phyloP scores from a whole-genome alignment of 2,113 vertebrate species.

The Diglossa brunneiventris region DNA sequence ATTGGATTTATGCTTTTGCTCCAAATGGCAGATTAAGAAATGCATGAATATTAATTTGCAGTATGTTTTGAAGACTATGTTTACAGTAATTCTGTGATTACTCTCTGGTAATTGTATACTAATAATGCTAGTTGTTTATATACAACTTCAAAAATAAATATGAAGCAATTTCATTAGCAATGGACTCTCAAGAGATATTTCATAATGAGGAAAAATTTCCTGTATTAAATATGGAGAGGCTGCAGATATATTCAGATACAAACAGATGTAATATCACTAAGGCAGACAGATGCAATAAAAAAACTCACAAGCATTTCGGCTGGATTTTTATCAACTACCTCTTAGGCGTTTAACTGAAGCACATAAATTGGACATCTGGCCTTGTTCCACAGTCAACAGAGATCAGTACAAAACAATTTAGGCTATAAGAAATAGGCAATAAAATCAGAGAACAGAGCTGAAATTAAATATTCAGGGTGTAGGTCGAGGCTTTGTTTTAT shows the following conservation, averaged over 20 bases:
- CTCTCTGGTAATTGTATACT: slow-evolving; percentile 69
- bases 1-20: slow-evolving; percentile 38
- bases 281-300: not conserved
- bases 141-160: slow-evolving; percentile 68
- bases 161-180: slow-evolving; percentile 57
- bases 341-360: not conserved
- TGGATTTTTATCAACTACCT: not conserved
- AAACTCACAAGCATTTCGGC: not conserved
- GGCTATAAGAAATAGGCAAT: not conserved
- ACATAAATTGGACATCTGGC: not conserved
- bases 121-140: slow-evolving; percentile 69
- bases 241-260: not conserved
- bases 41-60: slow-evolving; percentile 75
- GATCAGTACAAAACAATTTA: not conserved
- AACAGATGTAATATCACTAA: not conserved
- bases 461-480: not conserved
- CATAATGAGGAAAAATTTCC: slow-evolving; percentile 63
- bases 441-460: not conserved
- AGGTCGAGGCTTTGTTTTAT: not conserved
- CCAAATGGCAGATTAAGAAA: slow-evolving; percentile 52
- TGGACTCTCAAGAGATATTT: slow-evolving; percentile 49
- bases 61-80: slow-evolving; percentile 64
- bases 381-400: not conserved
- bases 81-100: slow-evolving; percentile 75
- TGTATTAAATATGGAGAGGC: not conserved